Conservation (phyloP, 2,113 vertebrate genomes). For the Tympanuchus pallidicinctus region DNA sequence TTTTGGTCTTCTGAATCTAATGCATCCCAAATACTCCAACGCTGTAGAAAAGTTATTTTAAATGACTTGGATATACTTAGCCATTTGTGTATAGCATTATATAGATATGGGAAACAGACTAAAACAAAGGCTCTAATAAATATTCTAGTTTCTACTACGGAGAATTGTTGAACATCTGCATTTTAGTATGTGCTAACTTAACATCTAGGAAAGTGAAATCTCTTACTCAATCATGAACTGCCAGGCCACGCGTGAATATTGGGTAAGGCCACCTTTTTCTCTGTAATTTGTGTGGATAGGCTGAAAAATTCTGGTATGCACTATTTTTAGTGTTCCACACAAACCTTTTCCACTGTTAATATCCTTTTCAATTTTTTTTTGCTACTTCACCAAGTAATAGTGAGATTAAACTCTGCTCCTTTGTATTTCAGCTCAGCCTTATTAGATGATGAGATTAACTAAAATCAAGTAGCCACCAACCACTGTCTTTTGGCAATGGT, state of each 20-base stretch:
- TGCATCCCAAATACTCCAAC: neutral
- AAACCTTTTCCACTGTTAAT: neutral
- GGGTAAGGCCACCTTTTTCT: neutral
- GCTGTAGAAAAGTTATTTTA: neutral
- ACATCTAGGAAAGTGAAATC: neutral
- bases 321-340: conserved; percentile 7
- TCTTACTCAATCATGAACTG: neutral
- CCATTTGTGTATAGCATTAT: neutral
- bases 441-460: conserved; percentile 11
- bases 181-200: neutral
- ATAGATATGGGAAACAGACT: neutral
- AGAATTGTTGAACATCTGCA: neutral
- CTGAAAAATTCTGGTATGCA: neutral
- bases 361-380: conserved; percentile 31
- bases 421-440: conserved; percentile 5
- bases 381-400: neutral
- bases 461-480: neutral
- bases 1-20: neutral
- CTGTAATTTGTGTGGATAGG: neutral
- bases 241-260: neutral
- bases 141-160: neutral
- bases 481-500: neutral
- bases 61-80: neutral
- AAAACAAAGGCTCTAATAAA: neutral
- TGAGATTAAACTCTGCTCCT: conserved; percentile 26